These are phyloP conservation scores for Erebia epiphron DNA, from an alignment of 2,888 invertebrate species.

Conservation along the genomic window DNA sequence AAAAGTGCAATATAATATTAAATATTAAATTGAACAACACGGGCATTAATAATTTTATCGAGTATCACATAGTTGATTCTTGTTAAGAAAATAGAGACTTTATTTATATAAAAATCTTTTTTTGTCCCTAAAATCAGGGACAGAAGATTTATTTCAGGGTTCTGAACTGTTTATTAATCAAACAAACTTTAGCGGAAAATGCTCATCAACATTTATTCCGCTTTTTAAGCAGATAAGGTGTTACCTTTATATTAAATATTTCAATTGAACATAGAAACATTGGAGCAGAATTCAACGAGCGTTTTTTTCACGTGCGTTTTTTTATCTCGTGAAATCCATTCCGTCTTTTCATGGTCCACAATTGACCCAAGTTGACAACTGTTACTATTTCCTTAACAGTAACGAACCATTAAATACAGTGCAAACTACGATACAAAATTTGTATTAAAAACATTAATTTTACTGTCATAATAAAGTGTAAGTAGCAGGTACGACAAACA, in stretches of 20 bases:
- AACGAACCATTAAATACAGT: neutral
- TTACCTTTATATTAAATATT: no score
- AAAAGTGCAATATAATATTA: neutral
- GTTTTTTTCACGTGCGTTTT: no score
- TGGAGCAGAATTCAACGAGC: no score
- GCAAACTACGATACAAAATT: conserved; percentile 5
- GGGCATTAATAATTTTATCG: neutral
- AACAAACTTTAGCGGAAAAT: no score
- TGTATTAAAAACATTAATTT: no score
- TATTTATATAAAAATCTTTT: neutral
- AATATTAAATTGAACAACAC: neutral
- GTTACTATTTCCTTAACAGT: neutral
- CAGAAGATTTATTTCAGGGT: no score
- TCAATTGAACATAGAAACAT: no score
- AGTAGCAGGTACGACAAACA: no score
- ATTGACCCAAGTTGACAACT: neutral
- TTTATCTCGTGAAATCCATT: neutral
- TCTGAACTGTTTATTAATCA: no score
- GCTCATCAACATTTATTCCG: no score
- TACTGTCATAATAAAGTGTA: no score
- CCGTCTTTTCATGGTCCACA: neutral
- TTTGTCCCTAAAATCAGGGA: neutral
- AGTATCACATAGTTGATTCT: neutral
- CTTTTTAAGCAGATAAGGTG: no score
- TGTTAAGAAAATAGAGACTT: neutral